These are phyloP conservation scores for Amblyjoppa proteus DNA, from an alignment of 2,888 invertebrate genomes.

Conservation along the genomic window DNA sequence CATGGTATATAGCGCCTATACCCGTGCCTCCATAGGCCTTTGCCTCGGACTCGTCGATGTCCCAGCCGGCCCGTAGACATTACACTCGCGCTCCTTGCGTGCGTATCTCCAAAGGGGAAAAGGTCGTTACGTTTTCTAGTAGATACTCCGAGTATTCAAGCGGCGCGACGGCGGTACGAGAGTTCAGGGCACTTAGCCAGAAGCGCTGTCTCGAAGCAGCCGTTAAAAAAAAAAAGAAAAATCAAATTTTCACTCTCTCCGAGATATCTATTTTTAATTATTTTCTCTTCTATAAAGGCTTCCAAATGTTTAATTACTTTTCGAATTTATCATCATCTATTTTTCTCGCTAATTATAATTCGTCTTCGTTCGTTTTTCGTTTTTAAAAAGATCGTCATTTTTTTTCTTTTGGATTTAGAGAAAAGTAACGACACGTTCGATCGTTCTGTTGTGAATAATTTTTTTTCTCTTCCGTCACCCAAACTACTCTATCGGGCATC, in stretches of 20 bases:
- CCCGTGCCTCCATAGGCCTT: neutral
- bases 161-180: slow-evolving; percentile 2
- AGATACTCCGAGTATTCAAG: neutral
- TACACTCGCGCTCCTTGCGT: slow-evolving; percentile 21
- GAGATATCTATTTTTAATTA: neutral
- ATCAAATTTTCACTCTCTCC: slow-evolving; percentile 1
- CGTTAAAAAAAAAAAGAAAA: neutral
- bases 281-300: neutral
- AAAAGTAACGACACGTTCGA: neutral
- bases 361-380: neutral
- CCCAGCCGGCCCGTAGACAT: slow-evolving; percentile 39
- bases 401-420: neutral
- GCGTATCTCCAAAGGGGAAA: slow-evolving; percentile 43
- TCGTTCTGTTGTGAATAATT: neutral
- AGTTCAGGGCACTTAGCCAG: slow-evolving; percentile 14
- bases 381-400: neutral
- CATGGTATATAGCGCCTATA: slow-evolving; percentile 9
- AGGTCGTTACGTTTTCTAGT: slow-evolving; percentile 48
- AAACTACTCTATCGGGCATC: neutral
- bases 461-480: neutral
- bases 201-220: neutral
- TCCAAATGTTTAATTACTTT: neutral
- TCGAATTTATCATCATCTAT: neutral
- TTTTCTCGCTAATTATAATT: neutral
- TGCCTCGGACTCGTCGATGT: slow-evolving; percentile 36